These are phyloP conservation scores for Campylorhamphus procurvoides DNA, from an alignment of 2,113 vertebrate species.

Conservation along the genomic window DNA sequence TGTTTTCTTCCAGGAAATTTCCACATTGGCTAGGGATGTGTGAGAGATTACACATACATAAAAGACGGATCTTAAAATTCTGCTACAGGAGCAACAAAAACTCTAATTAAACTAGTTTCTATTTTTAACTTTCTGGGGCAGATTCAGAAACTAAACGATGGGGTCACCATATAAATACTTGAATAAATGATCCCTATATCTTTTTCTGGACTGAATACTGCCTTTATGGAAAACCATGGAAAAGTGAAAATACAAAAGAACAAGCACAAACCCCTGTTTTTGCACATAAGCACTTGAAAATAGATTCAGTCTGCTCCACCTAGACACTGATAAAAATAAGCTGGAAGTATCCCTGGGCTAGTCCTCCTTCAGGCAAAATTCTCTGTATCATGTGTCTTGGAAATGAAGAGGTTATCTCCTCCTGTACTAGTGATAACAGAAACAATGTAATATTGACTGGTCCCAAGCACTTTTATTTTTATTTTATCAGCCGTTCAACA, in stretches of 20 bases:
- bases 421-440: not conserved
- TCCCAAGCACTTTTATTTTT: constrained; percentile 5
- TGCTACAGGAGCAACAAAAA: not conserved
- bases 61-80: not conserved
- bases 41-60: not conserved
- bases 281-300: not conserved
- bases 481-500: not conserved
- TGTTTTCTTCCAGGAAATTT: not conserved
- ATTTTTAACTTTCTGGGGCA: not conserved
- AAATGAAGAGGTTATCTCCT: not conserved
- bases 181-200: not conserved
- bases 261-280: not conserved
- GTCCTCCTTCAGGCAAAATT: not conserved
- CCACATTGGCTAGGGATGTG: not conserved
- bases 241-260: not conserved
- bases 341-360: not conserved
- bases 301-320: not conserved
- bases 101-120: not conserved
- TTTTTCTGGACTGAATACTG: not conserved
- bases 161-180: not conserved
- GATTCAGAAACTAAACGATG: not conserved
- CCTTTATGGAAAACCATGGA: not conserved
- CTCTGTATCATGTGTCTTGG: not conserved
- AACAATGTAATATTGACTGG: not conserved
- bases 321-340: not conserved